Conservation (phyloP, 2,888 invertebrate species). For the Polydrusus pterygomalis region DNA sequence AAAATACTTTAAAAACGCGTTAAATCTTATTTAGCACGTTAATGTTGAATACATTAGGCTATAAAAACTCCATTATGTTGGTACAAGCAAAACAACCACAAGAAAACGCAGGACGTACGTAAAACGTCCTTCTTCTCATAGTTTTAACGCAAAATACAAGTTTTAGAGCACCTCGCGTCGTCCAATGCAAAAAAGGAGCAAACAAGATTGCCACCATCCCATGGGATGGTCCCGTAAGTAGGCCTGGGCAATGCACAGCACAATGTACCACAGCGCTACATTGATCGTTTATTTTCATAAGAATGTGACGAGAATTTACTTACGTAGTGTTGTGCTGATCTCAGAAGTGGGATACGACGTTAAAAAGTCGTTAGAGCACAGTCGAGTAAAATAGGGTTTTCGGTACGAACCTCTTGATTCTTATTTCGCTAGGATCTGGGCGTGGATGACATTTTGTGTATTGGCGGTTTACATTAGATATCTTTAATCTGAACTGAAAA, state of each 20-base stretch:
- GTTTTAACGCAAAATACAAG: background rate
- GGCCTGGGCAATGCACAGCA: constrained; percentile 51
- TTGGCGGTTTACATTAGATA: too few relatives aligned
- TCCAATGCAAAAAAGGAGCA: constrained; percentile 28
- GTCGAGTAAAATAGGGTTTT: background rate
- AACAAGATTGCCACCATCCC: constrained; percentile 49
- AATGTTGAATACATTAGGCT: too few relatives aligned
- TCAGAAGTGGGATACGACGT: constrained; percentile 7
- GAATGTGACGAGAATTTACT: constrained; percentile 51
- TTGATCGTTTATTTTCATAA: constrained; percentile 52
- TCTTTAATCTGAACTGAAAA: too few relatives aligned
- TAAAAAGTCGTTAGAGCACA: background rate
- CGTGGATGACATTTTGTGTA: too few relatives aligned
- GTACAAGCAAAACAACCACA: too few relatives aligned
- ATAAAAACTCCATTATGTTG: too few relatives aligned
- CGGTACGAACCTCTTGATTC: too few relatives aligned
- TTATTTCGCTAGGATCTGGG: too few relatives aligned
- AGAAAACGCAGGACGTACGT: too few relatives aligned
- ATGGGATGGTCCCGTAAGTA: constrained; percentile 41
- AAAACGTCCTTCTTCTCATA: background rate
- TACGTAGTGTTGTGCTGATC: constrained; percentile 6
- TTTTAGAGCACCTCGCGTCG: background rate
- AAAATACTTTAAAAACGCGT: too few relatives aligned
- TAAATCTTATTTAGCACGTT: too few relatives aligned
- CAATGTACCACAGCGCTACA: constrained; percentile 46